A percentile compares a stretch with the other conserved stretches of the same genome.
Evolutionary conservation across 2,888 invertebrate species (phyloP).

Genomic region (Leptinotarsa juncta): DNA sequence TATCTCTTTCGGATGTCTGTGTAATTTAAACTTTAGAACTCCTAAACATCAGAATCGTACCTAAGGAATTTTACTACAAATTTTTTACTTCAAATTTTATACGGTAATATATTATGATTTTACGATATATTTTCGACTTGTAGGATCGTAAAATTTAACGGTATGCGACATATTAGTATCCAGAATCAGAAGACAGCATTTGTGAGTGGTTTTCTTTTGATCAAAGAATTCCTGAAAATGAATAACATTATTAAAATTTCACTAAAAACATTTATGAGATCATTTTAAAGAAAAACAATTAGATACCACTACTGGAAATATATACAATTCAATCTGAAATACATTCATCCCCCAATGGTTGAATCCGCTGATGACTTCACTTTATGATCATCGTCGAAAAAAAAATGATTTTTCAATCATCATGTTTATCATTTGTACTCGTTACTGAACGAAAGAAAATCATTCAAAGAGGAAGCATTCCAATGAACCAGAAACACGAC

Average conservation of each 20-base stretch:
- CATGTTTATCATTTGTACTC: too few species aligned
- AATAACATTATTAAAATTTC: not conserved
- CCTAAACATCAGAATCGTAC: constrained; percentile 29
- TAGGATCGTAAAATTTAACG: constrained; percentile 34
- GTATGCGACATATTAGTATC: constrained; percentile 27
- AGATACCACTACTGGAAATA: too few species aligned
- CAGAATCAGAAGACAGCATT: constrained; percentile 10
- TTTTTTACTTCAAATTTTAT: constrained; percentile 35
- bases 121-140: constrained; percentile 36
- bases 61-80: constrained; percentile 35
- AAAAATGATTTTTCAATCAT: too few species aligned
- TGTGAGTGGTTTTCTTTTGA: not conserved
- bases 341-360: too few species aligned
- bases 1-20: constrained; percentile 8
- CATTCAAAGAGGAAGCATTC: too few species aligned
- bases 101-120: constrained; percentile 35
- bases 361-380: too few species aligned
- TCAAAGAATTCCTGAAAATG: not conserved
- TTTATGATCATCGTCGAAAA: too few species aligned
- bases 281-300: too few species aligned
- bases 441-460: too few species aligned
- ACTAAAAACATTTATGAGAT: too few species aligned
- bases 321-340: too few species aligned
- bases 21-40: constrained; percentile 29
- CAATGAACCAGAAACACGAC: too few species aligned